Evolutionary conservation across 92 coral and sea anemone species (phyloP).

Genomic region (Diadumene lineata): DNA sequence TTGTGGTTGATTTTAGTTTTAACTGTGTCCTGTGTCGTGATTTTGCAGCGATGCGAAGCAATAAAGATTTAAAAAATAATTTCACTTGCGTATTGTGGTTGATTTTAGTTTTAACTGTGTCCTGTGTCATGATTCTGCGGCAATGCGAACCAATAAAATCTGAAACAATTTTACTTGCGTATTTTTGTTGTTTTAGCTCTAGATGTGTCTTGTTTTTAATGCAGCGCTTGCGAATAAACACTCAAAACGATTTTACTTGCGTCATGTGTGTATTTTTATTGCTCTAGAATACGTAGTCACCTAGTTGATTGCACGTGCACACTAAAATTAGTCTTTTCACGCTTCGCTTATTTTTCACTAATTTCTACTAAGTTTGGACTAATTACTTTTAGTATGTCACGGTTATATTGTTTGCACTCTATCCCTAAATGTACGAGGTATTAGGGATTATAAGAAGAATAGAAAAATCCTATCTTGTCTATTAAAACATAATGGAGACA

Average conservation of each 20-base stretch:
- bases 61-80: background rate
- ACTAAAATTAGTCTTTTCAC: too few relatives aligned
- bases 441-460: background rate
- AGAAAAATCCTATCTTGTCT: slow-evolving; percentile 3
- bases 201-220: background rate
- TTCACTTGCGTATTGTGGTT: background rate
- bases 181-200: background rate
- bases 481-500: background rate
- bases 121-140: background rate
- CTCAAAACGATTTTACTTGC: background rate
- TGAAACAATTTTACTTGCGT: background rate
- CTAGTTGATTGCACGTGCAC: background rate
- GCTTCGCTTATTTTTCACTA: background rate
- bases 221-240: background rate
- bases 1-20: background rate
- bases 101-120: background rate
- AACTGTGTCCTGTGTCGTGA: background rate
- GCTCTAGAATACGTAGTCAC: too few relatives aligned
- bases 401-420: background rate
- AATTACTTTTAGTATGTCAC: background rate
- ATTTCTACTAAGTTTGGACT: background rate
- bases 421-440: slow-evolving; percentile 7
- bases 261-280: background rate
- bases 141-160: background rate
- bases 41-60: background rate